Conservation (phyloP, 2,113 vertebrate species). For the Dinomys branickii region DNA sequence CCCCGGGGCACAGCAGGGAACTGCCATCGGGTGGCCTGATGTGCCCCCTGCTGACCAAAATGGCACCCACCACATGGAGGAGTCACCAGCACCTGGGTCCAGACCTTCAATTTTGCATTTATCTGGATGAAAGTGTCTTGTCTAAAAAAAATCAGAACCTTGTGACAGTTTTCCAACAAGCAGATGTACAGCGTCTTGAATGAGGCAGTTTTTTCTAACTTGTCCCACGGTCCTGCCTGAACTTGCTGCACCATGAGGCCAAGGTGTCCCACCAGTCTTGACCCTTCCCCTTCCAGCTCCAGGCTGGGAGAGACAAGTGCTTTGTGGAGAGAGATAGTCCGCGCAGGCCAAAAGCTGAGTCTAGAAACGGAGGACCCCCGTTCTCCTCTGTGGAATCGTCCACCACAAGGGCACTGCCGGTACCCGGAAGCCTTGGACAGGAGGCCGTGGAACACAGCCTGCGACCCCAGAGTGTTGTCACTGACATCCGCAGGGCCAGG, state of each 20-base stretch:
- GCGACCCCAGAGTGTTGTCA: not conserved
- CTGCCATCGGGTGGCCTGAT: not conserved
- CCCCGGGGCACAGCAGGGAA: not conserved
- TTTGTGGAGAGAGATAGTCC: not conserved
- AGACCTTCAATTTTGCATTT: not conserved
- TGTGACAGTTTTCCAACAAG: not conserved
- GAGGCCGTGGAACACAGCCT: not conserved
- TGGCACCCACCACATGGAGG: too few relatives aligned
- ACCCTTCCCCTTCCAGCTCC: not conserved
- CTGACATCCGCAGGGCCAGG: rapidly evolving
- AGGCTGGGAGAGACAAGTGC: not conserved
- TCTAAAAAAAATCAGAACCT: not conserved
- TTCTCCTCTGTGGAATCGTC: not conserved
- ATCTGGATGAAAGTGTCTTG: not conserved
- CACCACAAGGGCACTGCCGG: not conserved
- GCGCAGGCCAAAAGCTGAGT: not conserved
- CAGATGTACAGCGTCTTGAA: not conserved
- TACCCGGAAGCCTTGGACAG: too few relatives aligned
- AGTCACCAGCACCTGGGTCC: rapidly evolving
- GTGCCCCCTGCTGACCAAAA: not conserved
- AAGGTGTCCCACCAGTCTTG: not conserved
- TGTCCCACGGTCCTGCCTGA: not conserved
- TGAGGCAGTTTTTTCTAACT: not conserved
- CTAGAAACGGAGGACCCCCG: not conserved
- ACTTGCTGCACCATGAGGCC: not conserved